Evolutionary conservation across 1,140 invertebrate species (phyloP), one percentile per base, ranked within the genome.

Genomic region (Drosophila cardini): DNA sequence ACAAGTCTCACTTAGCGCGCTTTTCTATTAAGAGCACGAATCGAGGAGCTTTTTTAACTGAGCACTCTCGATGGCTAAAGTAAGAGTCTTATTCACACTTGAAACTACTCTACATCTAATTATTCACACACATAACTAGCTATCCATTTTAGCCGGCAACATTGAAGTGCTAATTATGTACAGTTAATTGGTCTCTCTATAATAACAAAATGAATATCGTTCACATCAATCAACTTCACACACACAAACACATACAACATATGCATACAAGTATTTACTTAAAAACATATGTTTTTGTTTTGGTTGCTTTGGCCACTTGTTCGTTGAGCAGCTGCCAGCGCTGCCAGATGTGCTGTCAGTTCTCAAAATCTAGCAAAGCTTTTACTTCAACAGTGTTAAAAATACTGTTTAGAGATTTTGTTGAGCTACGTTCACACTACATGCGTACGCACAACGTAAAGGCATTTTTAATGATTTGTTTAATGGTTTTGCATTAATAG

Each of bases 221-320:
- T 60, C 50, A 50, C 57, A 45, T 36, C 45, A 36, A 57, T 62
- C 13, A n/a, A 36, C 58, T 10, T 57, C 30, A 62, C 34, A 57
- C 11, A 57, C 36, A 71, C 30, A 42, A 11, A 46, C 38, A 38
- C 48, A 40, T 45, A 11, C 45, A 50, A 60, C 34, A 30, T 64
- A 46, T 40, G 34, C 52, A 40, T 8, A 11, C 13, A 7, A 32
- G 30, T 53, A 34, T 30, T n/a, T 63, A 16, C 56, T 71, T 52
- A 30, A 45, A 42, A 89, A 74, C 83, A 86, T 81, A 65, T 87
- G 83, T 74, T 89, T 80, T 83, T 89, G 84, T 89, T 89, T 89
- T 89, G 79, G 69, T 87, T 80, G 72, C 69, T 58, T 80, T 89
- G 58, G 46, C 71, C 84, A 80, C 84, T 89, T 87, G 75, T 85